Conservation (phyloP, 2,113 vertebrate species). For the Spermophilus dauricus region DNA sequence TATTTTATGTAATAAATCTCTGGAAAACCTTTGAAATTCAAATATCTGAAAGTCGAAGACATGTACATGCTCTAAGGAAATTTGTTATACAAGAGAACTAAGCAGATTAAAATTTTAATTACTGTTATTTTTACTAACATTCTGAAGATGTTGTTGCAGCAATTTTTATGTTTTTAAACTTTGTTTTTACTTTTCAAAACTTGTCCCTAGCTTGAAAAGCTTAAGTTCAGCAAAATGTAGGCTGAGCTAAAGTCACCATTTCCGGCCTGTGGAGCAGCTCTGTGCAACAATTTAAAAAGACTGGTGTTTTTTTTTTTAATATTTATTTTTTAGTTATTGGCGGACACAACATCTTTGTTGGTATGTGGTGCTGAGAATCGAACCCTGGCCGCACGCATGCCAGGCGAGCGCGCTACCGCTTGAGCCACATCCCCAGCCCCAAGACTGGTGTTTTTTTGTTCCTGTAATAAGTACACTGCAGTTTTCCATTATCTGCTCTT, state of each 20-base stretch:
- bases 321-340: no score
- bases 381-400: no score
- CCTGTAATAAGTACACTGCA: not conserved
- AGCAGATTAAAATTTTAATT: slow-evolving; percentile 8
- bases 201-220: not conserved
- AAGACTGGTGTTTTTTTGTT: not conserved
- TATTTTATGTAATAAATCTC: not conserved
- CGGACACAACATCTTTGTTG: no score
- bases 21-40: slow-evolving; percentile 52
- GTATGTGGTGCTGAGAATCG: no score
- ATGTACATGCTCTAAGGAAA: not conserved
- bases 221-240: not conserved
- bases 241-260: not conserved
- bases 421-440: no score
- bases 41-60: slow-evolving; percentile 39
- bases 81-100: not conserved
- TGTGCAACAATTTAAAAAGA: not conserved
- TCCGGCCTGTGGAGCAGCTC: not conserved
- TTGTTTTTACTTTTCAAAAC: not conserved
- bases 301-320: not conserved
- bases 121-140: not conserved
- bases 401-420: no score
- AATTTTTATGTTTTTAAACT: slow-evolving; percentile 18
- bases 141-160: not conserved
- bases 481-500: slow-evolving; percentile 29